phyloP scores from a whole-genome alignment of 2,797 vertebrate genomes.

The Eleutherodactylus coqui region DNA sequence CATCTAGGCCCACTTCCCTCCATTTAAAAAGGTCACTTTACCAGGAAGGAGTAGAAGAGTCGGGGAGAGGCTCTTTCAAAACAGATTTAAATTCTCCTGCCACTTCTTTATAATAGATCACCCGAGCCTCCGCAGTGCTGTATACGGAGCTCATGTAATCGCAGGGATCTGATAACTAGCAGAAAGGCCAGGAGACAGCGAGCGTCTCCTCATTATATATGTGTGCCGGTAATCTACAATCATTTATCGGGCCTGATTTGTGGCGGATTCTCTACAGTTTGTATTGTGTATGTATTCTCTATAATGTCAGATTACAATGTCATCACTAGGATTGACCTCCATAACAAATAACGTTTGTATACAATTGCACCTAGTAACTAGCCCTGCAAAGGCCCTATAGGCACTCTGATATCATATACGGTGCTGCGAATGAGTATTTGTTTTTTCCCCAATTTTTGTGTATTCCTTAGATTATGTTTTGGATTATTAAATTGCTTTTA shows the following conservation, averaged over 20 bases:
- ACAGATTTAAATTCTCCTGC: constrained; percentile 79
- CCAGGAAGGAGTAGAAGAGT: constrained; percentile 73
- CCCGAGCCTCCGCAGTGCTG: constrained; percentile 1
- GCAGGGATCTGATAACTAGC: constrained; percentile 1
- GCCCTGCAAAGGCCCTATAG: no score
- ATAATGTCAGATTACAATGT: no score
- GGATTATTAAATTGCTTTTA: no score
- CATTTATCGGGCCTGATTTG: neutral
- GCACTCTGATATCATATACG: no score
- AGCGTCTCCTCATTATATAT: neutral
- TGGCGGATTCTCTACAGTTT: neutral
- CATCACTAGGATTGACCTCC: neutral
- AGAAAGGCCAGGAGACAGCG: neutral
- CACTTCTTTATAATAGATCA: constrained; percentile 64
- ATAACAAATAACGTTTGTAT: neutral
- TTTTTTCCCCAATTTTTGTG: no score
- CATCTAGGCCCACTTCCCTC: constrained; percentile 98
- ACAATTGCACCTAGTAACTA: neutral
- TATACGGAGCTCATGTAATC: neutral
- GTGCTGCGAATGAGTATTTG: no score
- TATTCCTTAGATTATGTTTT: no score
- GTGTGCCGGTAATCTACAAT: neutral
- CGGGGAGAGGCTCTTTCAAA: constrained; percentile 81
- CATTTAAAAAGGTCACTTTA: constrained; percentile 89
- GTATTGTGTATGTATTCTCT: no score